Percentiles rank a stretch among this genome's conserved stretches.
Evolutionary conservation across 2,888 invertebrate species (phyloP).

Genomic region (Panzeria rudis): DNA sequence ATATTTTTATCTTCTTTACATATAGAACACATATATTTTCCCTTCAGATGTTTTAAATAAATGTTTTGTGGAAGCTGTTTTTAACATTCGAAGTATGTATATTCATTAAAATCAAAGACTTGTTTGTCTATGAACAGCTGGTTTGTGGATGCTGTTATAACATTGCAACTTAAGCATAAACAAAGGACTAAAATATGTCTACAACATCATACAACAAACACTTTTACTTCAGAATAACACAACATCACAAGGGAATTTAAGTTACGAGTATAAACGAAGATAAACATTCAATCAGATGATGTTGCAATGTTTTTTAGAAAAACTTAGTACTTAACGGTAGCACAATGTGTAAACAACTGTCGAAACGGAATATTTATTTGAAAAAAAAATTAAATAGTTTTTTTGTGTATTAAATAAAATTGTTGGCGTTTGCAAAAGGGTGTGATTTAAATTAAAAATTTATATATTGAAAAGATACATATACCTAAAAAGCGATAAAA

Average conservation of each 20-base stretch:
- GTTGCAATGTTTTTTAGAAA: conserved; percentile 56
- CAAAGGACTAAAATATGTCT: neutral
- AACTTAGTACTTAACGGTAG: conserved; percentile 70
- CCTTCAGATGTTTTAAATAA: neutral
- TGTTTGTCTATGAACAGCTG: conserved; percentile 8
- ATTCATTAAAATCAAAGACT: neutral
- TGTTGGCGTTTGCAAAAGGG: conserved; percentile 3
- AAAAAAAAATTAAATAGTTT: neutral
- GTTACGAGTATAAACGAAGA: conserved; percentile 22
- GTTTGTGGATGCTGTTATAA: conserved; percentile 14
- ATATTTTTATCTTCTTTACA: neutral
- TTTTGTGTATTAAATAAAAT: conserved; percentile 17
- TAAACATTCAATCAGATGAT: conserved; percentile 54
- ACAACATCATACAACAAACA: conserved; percentile 6
- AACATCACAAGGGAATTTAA: conserved; percentile 20
- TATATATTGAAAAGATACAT: neutral
- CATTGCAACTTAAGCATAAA: neutral
- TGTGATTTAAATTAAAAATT: conserved; percentile 30
- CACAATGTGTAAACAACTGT: conserved; percentile 66
- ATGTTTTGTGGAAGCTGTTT: conserved; percentile 17
- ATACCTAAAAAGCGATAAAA: too few species aligned
- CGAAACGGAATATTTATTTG: conserved; percentile 21
- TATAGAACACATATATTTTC: neutral
- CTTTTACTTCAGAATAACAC: neutral
- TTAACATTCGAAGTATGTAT: neutral